Evolutionary conservation across 2,113 vertebrate genomes (phyloP).

Genomic region (Ploceus nigricollis): DNA sequence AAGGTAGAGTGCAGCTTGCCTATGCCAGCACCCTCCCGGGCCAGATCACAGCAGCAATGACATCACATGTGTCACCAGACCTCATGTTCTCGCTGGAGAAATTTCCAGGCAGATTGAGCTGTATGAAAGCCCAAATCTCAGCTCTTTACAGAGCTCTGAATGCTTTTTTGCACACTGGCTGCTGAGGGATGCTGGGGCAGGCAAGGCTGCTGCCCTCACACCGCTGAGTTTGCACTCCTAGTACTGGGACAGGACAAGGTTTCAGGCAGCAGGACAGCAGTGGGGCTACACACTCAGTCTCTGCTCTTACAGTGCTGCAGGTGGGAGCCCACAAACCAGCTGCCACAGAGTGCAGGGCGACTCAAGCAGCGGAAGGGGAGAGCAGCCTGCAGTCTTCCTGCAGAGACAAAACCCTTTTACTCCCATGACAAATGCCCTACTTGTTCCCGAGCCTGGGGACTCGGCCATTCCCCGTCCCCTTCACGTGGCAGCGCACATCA

Average conservation of each 20-base stretch:
- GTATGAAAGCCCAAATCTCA: neutral
- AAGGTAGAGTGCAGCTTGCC: neutral
- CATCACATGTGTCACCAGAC: neutral
- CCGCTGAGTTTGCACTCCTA: neutral
- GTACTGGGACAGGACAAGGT: neutral
- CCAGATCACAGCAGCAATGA: neutral
- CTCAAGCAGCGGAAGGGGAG: neutral
- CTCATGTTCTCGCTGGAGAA: neutral
- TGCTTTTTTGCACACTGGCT: neutral
- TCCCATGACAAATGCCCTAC: neutral
- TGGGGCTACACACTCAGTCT: neutral
- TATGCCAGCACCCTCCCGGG: neutral
- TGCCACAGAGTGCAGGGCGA: accelerated
- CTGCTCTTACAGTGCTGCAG: neutral
- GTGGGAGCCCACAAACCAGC: neutral
- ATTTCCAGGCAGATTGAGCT: neutral
- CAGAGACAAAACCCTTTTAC: constrained; percentile 11
- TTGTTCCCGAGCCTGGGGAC: neutral
- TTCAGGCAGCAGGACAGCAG: neutral
- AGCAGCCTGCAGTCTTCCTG: neutral
- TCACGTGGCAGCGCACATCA: neutral
- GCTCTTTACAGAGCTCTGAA: neutral
- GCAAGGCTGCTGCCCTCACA: neutral
- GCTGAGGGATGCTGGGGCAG: neutral
- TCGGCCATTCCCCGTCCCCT: neutral